phyloP scores from a whole-genome alignment of 2,113 vertebrate genomes.

The Sprattus sprattus region DNA sequence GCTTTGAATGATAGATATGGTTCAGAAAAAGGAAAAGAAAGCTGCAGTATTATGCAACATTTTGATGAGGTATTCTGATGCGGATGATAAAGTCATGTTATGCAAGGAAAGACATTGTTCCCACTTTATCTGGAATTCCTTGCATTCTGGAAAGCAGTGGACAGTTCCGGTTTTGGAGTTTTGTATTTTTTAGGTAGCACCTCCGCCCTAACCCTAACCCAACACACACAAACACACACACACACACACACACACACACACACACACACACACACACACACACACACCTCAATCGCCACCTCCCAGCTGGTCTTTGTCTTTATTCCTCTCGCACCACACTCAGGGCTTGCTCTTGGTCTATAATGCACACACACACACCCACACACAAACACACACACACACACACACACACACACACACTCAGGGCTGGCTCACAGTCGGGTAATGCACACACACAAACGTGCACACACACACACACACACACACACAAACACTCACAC shows the following conservation, averaged over 20 bases:
- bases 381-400: no score
- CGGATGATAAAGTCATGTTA: background rate
- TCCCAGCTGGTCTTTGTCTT: background rate
- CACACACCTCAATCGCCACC: background rate
- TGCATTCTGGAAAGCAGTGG: background rate
- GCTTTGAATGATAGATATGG: background rate
- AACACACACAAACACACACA: no score
- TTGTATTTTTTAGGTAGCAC: background rate
- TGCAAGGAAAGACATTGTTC: background rate
- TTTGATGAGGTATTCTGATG: background rate
- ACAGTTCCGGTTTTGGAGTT: background rate
- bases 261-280: background rate
- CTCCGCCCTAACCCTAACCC: background rate
- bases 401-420: no score
- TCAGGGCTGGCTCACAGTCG: no score
- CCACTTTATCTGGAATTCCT: constrained; percentile 3
- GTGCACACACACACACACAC: no score
- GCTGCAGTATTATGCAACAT: background rate
- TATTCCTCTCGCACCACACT: background rate
- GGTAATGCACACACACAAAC: no score
- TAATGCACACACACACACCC: no score
- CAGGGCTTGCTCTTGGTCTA: no score
- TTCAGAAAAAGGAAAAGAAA: background rate
- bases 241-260: no score
- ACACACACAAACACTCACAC: no score